Evolutionary conservation across 1,140 invertebrate genomes (phyloP).

Genomic region (Ceratina calcarata): DNA sequence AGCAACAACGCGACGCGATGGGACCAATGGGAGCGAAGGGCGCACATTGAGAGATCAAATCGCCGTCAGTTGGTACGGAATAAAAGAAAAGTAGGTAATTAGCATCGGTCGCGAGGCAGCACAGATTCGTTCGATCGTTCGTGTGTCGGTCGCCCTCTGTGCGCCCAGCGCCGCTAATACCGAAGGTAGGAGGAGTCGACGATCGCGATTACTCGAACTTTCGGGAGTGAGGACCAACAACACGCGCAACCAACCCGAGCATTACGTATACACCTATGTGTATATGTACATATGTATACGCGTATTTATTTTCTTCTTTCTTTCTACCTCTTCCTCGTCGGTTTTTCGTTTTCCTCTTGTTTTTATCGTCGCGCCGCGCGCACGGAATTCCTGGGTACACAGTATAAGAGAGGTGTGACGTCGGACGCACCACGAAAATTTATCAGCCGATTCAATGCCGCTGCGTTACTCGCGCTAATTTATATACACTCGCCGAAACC

Average conservation of each 20-base stretch:
- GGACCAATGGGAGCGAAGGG: not conserved
- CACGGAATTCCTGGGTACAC: conserved; percentile 43
- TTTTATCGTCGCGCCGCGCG: conserved; percentile 39
- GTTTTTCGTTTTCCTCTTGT: conserved; percentile 23
- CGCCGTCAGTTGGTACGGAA: conserved; percentile 2
- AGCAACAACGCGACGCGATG: not conserved
- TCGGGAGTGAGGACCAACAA: not conserved
- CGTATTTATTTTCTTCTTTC: not conserved
- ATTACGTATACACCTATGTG: not conserved
- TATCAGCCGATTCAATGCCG: conserved; percentile 61
- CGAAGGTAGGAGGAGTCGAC: not conserved
- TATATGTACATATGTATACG: not conserved
- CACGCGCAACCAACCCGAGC: not conserved
- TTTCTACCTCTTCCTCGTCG: conserved; percentile 2
- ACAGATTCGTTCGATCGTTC: not conserved
- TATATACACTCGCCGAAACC: conserved; percentile 57
- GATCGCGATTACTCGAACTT: conserved; percentile 43
- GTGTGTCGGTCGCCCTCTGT: not conserved
- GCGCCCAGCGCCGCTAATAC: not conserved
- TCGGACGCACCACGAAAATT: conserved; percentile 54
- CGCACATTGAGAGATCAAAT: conserved; percentile 32
- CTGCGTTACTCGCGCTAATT: conserved; percentile 60
- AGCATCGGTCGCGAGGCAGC: conserved; percentile 15
- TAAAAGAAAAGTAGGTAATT: conserved; percentile 36
- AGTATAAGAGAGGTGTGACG: conserved; percentile 54